A percentile compares a stretch with the other conserved stretches of the same genome.
phyloP scores from a whole-genome alignment of 2,113 vertebrate genomes.

The Sula dactylatra region DNA sequence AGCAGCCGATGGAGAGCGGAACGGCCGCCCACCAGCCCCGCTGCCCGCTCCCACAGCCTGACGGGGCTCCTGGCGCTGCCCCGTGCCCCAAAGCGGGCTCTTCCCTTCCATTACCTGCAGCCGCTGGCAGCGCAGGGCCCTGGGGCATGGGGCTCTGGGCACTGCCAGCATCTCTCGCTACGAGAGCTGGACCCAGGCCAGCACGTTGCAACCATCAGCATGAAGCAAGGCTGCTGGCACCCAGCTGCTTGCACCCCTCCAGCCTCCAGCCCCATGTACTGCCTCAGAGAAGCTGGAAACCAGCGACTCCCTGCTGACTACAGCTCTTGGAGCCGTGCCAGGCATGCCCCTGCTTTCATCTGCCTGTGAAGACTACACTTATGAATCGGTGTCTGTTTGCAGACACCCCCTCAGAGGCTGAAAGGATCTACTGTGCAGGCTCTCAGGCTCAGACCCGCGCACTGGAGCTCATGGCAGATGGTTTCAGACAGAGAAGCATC shows the following conservation, averaged over 20 bases:
- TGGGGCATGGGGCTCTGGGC: neutral
- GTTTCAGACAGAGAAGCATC: neutral
- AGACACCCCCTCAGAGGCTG: neutral
- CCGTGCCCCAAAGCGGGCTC: accelerated
- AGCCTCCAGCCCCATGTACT: neutral
- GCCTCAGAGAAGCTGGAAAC: neutral
- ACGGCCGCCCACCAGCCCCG: neutral
- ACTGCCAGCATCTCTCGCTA: neutral
- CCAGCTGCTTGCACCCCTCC: neutral
- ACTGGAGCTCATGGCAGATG: neutral
- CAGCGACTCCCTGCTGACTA: neutral
- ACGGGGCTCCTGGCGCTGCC: neutral
- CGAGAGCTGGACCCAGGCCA: accelerated
- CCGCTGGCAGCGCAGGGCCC: neutral
- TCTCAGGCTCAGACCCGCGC: neutral
- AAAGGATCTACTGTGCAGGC: neutral
- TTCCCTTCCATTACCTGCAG: neutral
- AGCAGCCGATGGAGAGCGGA: no score
- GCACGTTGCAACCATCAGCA: no score
- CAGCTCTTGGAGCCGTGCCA: neutral
- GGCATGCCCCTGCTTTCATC: neutral
- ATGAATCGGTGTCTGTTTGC: neutral
- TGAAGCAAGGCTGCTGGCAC: neutral
- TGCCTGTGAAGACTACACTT: neutral
- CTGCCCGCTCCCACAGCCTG: accelerated